A percentile compares a stretch with the other conserved stretches of the same genome.
These are phyloP conservation scores for Cercocebus atys DNA, from an alignment of 2,113 vertebrate genomes.

Conservation along the genomic window DNA sequence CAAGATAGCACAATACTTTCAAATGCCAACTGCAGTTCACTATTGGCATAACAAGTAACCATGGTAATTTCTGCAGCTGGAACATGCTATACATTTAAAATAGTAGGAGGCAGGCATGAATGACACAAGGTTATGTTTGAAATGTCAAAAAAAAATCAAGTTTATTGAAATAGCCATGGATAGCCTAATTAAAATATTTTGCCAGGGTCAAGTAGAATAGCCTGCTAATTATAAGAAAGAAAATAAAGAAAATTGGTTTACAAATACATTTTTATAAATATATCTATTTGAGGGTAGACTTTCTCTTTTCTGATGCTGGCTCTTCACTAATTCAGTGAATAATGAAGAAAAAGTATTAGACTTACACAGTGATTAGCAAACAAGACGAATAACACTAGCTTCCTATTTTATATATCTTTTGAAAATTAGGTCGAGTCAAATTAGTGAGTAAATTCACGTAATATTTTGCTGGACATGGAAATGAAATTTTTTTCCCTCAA, in stretches of 20 bases:
- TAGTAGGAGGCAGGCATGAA: conserved; percentile 50
- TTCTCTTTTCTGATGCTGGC: conserved; percentile 27
- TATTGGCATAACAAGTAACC: conserved; percentile 69
- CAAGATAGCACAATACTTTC: conserved; percentile 45
- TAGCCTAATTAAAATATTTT: conserved; percentile 75
- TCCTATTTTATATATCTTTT: neutral
- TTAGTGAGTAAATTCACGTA: neutral
- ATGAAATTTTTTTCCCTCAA: neutral
- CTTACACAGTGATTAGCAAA: neutral
- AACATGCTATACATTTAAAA: conserved; percentile 68
- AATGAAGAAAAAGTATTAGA: conserved; percentile 8
- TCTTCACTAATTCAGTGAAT: conserved; percentile 14
- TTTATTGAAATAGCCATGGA: conserved; percentile 67
- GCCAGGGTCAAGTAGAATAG: conserved; percentile 49
- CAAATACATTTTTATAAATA: conserved; percentile 56
- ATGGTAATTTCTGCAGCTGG: conserved; percentile 69
- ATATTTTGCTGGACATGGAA: neutral
- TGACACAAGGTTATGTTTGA: conserved; percentile 72
- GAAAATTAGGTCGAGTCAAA: neutral
- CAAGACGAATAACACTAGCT: neutral
- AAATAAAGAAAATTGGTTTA: conserved; percentile 46
- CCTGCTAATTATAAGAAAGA: conserved; percentile 66
- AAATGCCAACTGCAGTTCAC: conserved; percentile 51
- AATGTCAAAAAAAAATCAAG: conserved; percentile 70
- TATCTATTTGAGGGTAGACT: neutral